A percentile compares a stretch with the other conserved stretches of the same genome.
Evolutionary conservation across 2,797 vertebrate species (phyloP).

Genomic region (Xenops minutus): DNA sequence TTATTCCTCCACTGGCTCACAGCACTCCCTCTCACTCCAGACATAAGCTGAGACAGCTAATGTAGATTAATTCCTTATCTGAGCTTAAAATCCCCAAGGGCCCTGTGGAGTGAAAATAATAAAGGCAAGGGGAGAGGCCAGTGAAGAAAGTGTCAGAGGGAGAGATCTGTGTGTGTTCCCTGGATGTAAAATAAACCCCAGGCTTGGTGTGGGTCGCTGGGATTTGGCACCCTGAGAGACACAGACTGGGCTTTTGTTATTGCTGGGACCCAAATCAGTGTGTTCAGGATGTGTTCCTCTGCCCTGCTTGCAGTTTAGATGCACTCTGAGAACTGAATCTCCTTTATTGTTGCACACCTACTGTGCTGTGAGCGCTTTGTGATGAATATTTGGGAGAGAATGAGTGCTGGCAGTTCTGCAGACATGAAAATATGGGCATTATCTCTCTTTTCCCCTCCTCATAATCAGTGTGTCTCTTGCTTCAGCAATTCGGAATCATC

Average conservation of each 20-base stretch:
- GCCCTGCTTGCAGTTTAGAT: background rate
- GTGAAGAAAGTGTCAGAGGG: background rate
- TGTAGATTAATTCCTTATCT: slow-evolving; percentile 50
- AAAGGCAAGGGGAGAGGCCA: background rate
- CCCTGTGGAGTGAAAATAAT: background rate
- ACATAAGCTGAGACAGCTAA: slow-evolving; percentile 17
- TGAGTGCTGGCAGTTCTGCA: background rate
- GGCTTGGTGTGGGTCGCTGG: background rate
- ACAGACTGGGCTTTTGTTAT: background rate
- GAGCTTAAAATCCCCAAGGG: background rate
- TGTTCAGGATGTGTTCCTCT: background rate
- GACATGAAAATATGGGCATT: background rate
- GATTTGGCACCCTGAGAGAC: background rate
- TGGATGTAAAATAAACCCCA: background rate
- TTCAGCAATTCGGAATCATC: background rate
- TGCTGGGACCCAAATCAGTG: background rate
- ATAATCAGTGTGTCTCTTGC: background rate
- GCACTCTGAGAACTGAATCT: background rate
- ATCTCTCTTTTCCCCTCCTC: background rate
- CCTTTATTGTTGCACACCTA: background rate
- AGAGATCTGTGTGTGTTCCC: background rate
- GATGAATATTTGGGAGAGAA: background rate
- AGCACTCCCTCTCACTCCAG: background rate
- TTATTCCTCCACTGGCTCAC: background rate
- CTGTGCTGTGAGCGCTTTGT: background rate